Evolutionary conservation across 1,140 invertebrate genomes (phyloP).

Genomic region (Drosophila mayri): DNA sequence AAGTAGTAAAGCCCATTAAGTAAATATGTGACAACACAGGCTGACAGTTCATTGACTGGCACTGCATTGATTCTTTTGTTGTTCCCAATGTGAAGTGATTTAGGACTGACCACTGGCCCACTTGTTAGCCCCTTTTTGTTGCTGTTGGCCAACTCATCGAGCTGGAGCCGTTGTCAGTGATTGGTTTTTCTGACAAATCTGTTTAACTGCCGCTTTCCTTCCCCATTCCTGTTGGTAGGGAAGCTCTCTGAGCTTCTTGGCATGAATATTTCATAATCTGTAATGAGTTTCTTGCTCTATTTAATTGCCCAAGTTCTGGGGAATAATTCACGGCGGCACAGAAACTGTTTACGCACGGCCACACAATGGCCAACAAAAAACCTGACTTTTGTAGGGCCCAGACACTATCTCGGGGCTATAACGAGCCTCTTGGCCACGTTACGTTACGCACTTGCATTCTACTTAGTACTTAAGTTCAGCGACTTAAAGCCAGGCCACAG

Average conservation of each 20-base stretch:
- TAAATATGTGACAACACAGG: constrained; percentile 3
- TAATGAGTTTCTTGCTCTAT: constrained; percentile 79
- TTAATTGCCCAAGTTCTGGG: constrained; percentile 63
- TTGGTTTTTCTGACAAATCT: constrained; percentile 51
- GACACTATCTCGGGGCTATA: constrained; percentile 30
- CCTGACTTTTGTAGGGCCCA: constrained; percentile 9
- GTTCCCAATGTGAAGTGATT: constrained; percentile 59
- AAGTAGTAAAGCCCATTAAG: background rate
- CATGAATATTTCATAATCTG: constrained; percentile 70
- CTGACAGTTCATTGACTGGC: constrained; percentile 26
- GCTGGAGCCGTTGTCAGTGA: constrained; percentile 36
- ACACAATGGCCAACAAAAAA: constrained; percentile 33
- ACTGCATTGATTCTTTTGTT: constrained; percentile 24
- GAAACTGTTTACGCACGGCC: constrained; percentile 49
- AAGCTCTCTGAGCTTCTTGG: background rate
- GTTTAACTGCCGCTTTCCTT: constrained; percentile 28
- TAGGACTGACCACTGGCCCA: constrained; percentile 34
- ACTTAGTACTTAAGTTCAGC: constrained; percentile 34
- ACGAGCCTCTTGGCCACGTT: constrained; percentile 27
- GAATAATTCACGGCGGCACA: constrained; percentile 54
- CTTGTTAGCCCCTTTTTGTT: constrained; percentile 16
- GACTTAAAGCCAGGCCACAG: constrained; percentile 45
- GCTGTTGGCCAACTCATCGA: constrained; percentile 44
- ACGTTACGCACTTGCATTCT: constrained; percentile 51
- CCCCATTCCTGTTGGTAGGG: too few relatives aligned